Evolutionary conservation across 2,888 invertebrate genomes (phyloP).

Genomic region (Nemotelus nigrinus): DNA sequence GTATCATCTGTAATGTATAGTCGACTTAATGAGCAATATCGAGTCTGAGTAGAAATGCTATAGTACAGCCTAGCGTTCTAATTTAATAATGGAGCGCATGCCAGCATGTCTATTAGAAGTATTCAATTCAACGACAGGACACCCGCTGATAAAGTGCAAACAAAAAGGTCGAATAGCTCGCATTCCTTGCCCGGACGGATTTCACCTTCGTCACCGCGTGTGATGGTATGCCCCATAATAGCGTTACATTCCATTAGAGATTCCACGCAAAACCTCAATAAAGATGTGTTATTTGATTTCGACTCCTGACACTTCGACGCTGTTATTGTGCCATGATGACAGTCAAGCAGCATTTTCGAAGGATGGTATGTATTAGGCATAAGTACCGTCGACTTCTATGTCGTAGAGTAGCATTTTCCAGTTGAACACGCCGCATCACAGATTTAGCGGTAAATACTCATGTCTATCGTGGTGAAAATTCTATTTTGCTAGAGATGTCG

Average conservation of each 20-base stretch:
- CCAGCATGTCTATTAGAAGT: background rate
- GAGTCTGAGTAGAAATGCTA: too few relatives aligned
- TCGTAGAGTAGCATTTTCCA: background rate
- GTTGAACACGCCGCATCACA: background rate
- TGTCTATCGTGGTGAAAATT: background rate
- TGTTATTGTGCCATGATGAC: background rate
- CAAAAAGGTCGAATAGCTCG: background rate
- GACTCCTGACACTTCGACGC: background rate
- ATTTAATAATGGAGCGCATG: too few relatives aligned
- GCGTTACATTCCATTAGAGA: constrained; percentile 33
- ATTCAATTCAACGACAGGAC: background rate
- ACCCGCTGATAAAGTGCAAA: background rate
- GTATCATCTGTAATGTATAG: too few relatives aligned
- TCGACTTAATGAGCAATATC: too few relatives aligned
- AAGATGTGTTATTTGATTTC: constrained; percentile 40
- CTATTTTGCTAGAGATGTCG: too few relatives aligned
- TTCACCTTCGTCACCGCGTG: background rate
- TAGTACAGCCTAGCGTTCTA: too few relatives aligned
- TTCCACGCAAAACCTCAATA: constrained; percentile 32
- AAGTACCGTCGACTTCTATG: background rate
- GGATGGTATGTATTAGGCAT: background rate
- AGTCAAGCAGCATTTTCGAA: background rate
- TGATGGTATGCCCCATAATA: constrained; percentile 4
- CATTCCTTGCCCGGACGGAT: background rate
- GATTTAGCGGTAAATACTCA: background rate